These are phyloP conservation scores for Eubasilissa regina DNA, from an alignment of 1,140 invertebrate species.

Conservation along the genomic window DNA sequence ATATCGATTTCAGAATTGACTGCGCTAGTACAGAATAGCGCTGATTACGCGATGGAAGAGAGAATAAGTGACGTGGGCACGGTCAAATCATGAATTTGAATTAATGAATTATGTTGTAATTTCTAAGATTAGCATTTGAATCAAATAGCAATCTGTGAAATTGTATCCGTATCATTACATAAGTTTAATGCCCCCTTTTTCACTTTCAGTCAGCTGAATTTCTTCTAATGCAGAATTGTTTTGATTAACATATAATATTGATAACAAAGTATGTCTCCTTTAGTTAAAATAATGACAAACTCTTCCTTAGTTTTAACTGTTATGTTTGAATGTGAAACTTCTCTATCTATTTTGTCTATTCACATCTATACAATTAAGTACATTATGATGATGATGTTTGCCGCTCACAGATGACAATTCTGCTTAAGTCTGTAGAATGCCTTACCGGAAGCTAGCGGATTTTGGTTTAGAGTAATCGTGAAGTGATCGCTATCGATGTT, in stretches of 20 bases:
- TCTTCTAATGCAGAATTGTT: slow-evolving; percentile 19
- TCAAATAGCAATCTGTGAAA: too few relatives aligned
- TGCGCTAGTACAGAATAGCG: slow-evolving; percentile 18
- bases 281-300: slow-evolving; percentile 4
- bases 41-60: neutral
- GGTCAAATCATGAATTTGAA: neutral
- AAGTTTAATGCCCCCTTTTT: slow-evolving; percentile 19
- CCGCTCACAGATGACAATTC: slow-evolving; percentile 47
- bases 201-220: neutral
- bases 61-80: neutral
- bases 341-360: slow-evolving; percentile 45
- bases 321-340: slow-evolving; percentile 24
- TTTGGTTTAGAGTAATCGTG: slow-evolving; percentile 61
- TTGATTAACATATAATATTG: neutral
- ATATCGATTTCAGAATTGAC: neutral
- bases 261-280: too few relatives aligned
- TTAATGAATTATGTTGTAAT: too few relatives aligned
- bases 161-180: neutral
- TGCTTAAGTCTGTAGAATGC: slow-evolving; percentile 54
- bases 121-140: too few relatives aligned
- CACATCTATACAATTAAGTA: slow-evolving; percentile 40
- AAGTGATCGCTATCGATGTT: slow-evolving; percentile 60
- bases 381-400: slow-evolving; percentile 13
- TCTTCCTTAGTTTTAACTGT: slow-evolving; percentile 34
- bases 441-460: slow-evolving; percentile 57